These are phyloP conservation scores for Drosophila lacteicornis DNA, from an alignment of 1,140 invertebrate species.

Conservation along the genomic window DNA sequence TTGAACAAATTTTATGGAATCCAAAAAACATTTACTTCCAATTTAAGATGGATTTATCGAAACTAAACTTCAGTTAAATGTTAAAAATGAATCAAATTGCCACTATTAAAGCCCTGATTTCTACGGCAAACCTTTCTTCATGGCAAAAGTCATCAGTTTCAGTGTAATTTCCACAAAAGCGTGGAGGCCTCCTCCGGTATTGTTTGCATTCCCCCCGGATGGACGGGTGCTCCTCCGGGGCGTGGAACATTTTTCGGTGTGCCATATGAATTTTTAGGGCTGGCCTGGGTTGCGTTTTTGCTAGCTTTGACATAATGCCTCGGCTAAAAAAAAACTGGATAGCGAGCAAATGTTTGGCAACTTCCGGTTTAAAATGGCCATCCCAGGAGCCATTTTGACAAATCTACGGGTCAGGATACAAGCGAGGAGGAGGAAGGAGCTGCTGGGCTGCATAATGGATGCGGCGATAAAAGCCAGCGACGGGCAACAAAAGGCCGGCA, in stretches of 20 bases:
- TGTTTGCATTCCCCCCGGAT: slow-evolving; percentile 18
- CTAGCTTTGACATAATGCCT: slow-evolving; percentile 21
- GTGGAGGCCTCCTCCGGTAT: background rate
- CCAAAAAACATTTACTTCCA: too few relatives aligned
- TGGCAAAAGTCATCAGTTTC: too few relatives aligned
- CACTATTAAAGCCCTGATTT: too few relatives aligned
- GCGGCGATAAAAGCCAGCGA: slow-evolving; percentile 50
- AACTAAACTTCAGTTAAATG: too few relatives aligned
- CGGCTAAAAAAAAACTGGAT: slow-evolving; percentile 20
- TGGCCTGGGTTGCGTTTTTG: background rate
- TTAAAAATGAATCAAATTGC: too few relatives aligned
- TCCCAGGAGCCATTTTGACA: slow-evolving; percentile 71
- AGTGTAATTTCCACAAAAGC: slow-evolving; percentile 3
- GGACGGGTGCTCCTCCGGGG: slow-evolving; percentile 4
- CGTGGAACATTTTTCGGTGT: slow-evolving; percentile 55
- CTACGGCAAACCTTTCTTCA: too few relatives aligned
- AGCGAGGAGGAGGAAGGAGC: slow-evolving; percentile 4
- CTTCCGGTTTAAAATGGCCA: slow-evolving; percentile 81
- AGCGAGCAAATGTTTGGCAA: slow-evolving; percentile 72
- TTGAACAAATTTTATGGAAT: background rate
- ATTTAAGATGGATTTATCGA: too few relatives aligned
- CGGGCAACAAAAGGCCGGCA: slow-evolving; percentile 38
- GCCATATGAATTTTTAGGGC: slow-evolving; percentile 59
- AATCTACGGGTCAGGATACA: slow-evolving; percentile 57
- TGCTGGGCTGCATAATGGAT: slow-evolving; percentile 63